A percentile compares a stretch with the other conserved stretches of the same genome.
Conservation (phyloP, 2,888 invertebrate genomes). For the Eupithecia pulchellata region DNA sequence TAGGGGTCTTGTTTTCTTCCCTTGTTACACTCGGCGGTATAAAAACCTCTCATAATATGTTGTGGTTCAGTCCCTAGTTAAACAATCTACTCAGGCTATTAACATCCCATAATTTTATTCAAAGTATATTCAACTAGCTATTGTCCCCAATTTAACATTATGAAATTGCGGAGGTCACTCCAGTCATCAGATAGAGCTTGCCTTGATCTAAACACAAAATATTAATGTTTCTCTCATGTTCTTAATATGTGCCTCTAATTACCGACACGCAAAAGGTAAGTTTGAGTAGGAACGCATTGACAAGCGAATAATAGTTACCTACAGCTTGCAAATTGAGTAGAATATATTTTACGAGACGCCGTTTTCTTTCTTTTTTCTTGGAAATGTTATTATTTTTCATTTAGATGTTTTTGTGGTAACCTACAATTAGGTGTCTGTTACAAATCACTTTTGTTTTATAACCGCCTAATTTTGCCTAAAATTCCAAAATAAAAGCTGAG, state of each 20-base stretch:
- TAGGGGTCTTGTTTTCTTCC: too few species aligned
- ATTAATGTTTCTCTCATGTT: slow-evolving; percentile 52
- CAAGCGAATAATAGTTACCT: slow-evolving; percentile 43
- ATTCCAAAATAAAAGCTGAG: too few species aligned
- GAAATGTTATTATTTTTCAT: too few species aligned
- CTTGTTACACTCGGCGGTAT: too few species aligned
- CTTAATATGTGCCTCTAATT: slow-evolving; percentile 65
- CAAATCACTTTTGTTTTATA: too few species aligned
- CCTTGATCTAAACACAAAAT: slow-evolving; percentile 45
- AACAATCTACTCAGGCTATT: slow-evolving; percentile 5
- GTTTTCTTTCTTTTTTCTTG: too few species aligned
- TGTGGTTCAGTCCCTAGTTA: too few species aligned
- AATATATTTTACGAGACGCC: too few species aligned
- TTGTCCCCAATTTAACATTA: slow-evolving; percentile 25
- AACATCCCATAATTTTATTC: slow-evolving; percentile 11
- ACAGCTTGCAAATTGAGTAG: slow-evolving; percentile 1
- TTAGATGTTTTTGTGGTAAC: too few species aligned
- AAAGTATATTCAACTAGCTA: slow-evolving; percentile 10
- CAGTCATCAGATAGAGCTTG: slow-evolving; percentile 43
- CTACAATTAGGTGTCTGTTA: too few species aligned
- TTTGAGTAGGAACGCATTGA: slow-evolving; percentile 35
- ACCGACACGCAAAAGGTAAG: slow-evolving; percentile 59
- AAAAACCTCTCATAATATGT: too few species aligned
- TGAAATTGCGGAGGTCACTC: slow-evolving; percentile 38
- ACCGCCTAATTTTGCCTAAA: too few species aligned